Base-by-base conservation (phyloP, 2,888 invertebrate genomes). In the Leucania comma region DNA sequence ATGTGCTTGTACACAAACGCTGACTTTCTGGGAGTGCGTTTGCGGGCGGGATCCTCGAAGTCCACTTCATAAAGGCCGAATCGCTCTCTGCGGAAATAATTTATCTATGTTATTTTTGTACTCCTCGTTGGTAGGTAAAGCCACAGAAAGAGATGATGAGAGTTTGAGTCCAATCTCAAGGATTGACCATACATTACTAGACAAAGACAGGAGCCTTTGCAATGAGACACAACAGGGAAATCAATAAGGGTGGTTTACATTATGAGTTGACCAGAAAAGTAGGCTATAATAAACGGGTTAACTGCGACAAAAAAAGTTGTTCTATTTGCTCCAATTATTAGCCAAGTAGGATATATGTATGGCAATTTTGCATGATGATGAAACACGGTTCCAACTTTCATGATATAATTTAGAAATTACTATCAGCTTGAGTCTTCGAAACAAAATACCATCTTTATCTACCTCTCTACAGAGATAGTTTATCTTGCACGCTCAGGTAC, bases 41-140 rank as follows among this genome's bases (percentile, higher is more conserved):
- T 94, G 82, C 97, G 96, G 1, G 93, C 92, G 0, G 97, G 96
- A 80, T 96, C 96, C 12, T 93, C 92, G 88, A 97, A 97, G 90
- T 98, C 96, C 0, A 98, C 97, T 51, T 96, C 90, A 85, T 97
- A 97, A 0, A 98, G 82, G 3, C 98, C 98, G 88, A 97, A 98
- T 81, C 96, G 96, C 81, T 96, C 95, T 17, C 97, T 97, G 90
- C 62, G 93, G 93, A 86, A 76, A n/a, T 0, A 9, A 38, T 42
- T 42, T 29, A 24, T n/a, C n/a, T n/a, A 10, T 38, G 0, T 56
- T n/a, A 24, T 20, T 62, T 53, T 42, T 0, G 8, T 38, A 17
- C 0, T 65, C 0, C 29, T 14, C 32, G 5, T 32, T 2, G 6
- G 5, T 32, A 56, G 1, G 10, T 9, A 20, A 17, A 2, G n/a